Conservation (phyloP, 1,140 invertebrate genomes). For the Megalonaias nervosa region DNA sequence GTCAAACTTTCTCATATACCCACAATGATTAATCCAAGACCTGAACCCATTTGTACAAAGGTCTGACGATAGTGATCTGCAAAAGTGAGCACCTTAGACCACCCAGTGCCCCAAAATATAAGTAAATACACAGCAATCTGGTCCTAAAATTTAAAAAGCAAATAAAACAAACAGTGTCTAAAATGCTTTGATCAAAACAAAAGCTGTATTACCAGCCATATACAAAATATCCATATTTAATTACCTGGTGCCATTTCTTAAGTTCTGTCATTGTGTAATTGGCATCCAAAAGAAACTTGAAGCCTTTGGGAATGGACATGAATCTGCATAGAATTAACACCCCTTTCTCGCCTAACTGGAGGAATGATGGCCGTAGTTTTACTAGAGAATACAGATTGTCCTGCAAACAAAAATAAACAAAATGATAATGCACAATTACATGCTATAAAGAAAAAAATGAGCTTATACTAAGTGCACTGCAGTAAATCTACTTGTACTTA, state of each 20-base stretch:
- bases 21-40: too few relatives aligned
- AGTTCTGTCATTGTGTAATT: constrained; percentile 83
- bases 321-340: constrained; percentile 87
- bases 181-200: too few relatives aligned
- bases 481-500: not conserved
- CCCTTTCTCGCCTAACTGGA: constrained; percentile 87
- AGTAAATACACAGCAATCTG: too few relatives aligned
- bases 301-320: constrained; percentile 83
- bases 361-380: constrained; percentile 80
- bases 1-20: too few relatives aligned
- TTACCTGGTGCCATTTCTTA: constrained; percentile 84
- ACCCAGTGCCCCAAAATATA: too few relatives aligned
- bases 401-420: constrained; percentile 67
- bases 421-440: not conserved
- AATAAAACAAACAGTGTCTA: too few relatives aligned
- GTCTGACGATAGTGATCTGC: too few relatives aligned
- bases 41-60: too few relatives aligned
- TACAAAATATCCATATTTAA: constrained; percentile 8
- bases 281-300: constrained; percentile 79
- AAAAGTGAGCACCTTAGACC: too few relatives aligned
- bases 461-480: not conserved
- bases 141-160: too few relatives aligned
- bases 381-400: constrained; percentile 85
- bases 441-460: not conserved
- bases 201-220: too few relatives aligned